Conservation (phyloP, 1,140 invertebrate species). For the Zaprionus tsacasi region DNA sequence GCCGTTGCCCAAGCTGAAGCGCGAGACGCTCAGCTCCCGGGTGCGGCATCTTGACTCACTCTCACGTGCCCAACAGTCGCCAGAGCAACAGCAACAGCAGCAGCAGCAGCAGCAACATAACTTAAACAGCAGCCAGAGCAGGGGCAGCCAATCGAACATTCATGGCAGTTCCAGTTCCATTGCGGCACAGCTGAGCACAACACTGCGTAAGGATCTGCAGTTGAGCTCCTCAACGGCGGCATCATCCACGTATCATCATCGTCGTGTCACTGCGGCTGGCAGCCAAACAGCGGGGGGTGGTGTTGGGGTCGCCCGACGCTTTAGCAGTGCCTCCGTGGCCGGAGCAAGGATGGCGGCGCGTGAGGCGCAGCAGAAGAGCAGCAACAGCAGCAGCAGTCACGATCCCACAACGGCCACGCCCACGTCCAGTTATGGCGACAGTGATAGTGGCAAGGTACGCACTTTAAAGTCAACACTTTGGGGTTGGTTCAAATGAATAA, state of each 20-base stretch:
- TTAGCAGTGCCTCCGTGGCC: slow-evolving; percentile 73
- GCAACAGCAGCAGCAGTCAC: slow-evolving; percentile 40
- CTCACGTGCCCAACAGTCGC: slow-evolving; percentile 74
- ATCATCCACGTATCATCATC: slow-evolving; percentile 34
- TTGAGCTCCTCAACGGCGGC: slow-evolving; percentile 41
- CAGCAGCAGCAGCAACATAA: slow-evolving; percentile 22
- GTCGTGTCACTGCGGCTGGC: slow-evolving; percentile 33
- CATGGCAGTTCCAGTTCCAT: slow-evolving; percentile 64
- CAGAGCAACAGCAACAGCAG: slow-evolving; percentile 51
- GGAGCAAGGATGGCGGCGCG: slow-evolving; percentile 48
- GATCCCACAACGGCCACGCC: slow-evolving; percentile 81
- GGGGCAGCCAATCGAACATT: slow-evolving; percentile 17
- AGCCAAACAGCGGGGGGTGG: slow-evolving; percentile 19
- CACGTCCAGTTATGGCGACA: slow-evolving; percentile 81
- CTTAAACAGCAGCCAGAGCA: slow-evolving; percentile 25
- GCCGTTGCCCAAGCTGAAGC: slow-evolving; percentile 85
- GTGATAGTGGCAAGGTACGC: slow-evolving; percentile 88
- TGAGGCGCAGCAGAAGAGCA: slow-evolving; percentile 70
- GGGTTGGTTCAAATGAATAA: slow-evolving; percentile 87
- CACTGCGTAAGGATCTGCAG: slow-evolving; percentile 78
- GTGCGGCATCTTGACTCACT: slow-evolving; percentile 85
- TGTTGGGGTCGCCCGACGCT: slow-evolving; percentile 59
- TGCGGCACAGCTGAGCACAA: slow-evolving; percentile 71
- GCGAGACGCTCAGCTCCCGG: slow-evolving; percentile 87
- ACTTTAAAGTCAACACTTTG: slow-evolving; percentile 87